These are phyloP conservation scores for Pseudopleuronectes americanus DNA, from an alignment of 2,797 vertebrate genomes.

Conservation along the genomic window DNA sequence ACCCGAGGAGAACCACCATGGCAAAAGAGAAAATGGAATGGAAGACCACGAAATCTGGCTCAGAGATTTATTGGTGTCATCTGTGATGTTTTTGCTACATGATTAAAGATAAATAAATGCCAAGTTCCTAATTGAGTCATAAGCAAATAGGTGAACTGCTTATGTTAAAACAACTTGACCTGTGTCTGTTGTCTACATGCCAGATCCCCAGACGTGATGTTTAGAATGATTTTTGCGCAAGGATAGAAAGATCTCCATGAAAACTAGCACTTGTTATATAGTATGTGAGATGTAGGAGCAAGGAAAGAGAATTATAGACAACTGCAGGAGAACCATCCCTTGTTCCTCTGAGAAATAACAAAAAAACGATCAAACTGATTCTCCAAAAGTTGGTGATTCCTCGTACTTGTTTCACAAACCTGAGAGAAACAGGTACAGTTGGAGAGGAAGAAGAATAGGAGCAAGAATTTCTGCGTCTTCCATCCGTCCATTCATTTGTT, in stretches of 20 bases:
- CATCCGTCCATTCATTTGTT: constrained; percentile 45
- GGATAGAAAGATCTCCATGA: constrained; percentile 13
- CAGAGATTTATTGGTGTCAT: not conserved
- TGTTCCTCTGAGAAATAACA: constrained; percentile 25
- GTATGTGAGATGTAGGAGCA: constrained; percentile 15
- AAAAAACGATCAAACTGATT: constrained; percentile 42
- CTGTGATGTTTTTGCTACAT: not conserved
- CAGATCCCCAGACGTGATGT: not conserved
- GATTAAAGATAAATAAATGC: not conserved
- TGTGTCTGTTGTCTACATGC: not conserved
- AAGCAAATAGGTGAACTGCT: not conserved
- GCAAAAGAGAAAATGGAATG: not conserved
- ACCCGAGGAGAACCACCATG: constrained; percentile 16
- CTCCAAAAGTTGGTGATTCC: constrained; percentile 28
- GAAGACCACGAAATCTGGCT: not conserved
- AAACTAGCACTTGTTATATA: constrained; percentile 10
- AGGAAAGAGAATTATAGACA: constrained; percentile 15
- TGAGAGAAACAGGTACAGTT: constrained; percentile 13
- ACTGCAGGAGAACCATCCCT: constrained; percentile 15
- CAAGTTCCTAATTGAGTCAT: not conserved
- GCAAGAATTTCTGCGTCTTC: not conserved
- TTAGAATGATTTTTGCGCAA: constrained; percentile 2
- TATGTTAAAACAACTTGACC: not conserved
- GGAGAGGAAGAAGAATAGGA: constrained; percentile 14
- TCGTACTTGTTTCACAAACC: constrained; percentile 23